phyloP scores from a whole-genome alignment of 2,888 invertebrate species.

The Danaus chrysippus region DNA sequence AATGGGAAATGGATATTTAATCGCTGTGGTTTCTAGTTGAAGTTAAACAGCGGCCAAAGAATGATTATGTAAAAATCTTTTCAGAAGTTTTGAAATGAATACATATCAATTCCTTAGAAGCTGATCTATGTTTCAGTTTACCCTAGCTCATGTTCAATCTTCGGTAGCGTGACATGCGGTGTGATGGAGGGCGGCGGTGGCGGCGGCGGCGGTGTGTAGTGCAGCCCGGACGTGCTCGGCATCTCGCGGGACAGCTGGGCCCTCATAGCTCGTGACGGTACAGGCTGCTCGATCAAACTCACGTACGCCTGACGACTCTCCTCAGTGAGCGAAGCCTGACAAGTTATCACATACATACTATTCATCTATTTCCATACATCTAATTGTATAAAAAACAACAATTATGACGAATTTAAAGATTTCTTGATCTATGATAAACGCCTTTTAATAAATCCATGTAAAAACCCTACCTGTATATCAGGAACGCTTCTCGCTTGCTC shows the following conservation, averaged over 20 bases:
- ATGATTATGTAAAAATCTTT: no score
- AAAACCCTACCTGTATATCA: conserved; percentile 88
- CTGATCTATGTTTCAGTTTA: not conserved
- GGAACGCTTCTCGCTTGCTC: conserved; percentile 92
- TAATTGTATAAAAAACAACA: no score
- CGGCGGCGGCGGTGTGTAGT: conserved; percentile 45
- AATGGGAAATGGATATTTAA: no score
- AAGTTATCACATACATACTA: not conserved
- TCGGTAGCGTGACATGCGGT: conserved; percentile 21
- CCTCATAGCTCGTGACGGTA: conserved; percentile 48
- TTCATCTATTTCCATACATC: no score
- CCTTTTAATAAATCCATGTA: not conserved
- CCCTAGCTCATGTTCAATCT: conserved; percentile 7
- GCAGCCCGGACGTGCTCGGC: conserved; percentile 32
- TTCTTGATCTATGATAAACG: no score
- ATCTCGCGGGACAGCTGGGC: conserved; percentile 43
- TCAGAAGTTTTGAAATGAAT: no score
- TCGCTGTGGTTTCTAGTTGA: no score
- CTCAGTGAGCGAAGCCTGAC: conserved; percentile 89
- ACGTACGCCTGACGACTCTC: conserved; percentile 96
- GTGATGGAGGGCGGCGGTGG: conserved; percentile 37
- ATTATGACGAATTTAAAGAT: no score
- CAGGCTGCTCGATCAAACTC: conserved; percentile 90
- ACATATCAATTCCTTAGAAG: no score
- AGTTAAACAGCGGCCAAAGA: no score